Base-by-base conservation (phyloP, 2,888 invertebrate species). In the Lissocephala sabroskyi region DNA sequence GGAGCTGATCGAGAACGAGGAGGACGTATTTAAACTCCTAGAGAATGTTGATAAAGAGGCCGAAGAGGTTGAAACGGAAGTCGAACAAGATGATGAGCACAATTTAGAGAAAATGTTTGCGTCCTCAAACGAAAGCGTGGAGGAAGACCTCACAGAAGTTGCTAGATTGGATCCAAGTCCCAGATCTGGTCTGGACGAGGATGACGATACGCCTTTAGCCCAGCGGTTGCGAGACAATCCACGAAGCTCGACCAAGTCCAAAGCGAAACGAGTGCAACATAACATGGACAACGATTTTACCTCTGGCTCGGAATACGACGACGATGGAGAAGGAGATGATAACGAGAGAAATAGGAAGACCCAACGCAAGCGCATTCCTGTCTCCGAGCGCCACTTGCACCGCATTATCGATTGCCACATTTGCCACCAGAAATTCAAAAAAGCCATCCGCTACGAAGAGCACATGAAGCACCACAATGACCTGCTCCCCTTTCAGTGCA, bases 391-490 rank as follows among this genome's bases (percentile, higher is more conserved):
- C 2, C 80, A 82, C 32, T 52, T 79, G 45, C 79, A 79, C 56
- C 68, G 68, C n/a, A 74, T 73, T 23, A 79, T 83, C 28, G 75
- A 81, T 40, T 82, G 82, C 41, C 79, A 82, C 36, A 79, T 82
- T 37, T 82, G 82, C 35, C 79, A 81, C 14, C 81, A 81, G 50
- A 79, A 74, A 32, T 82, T 82, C 43, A 80, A 79, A 35, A 82
- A 82, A 48, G 62, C 65, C 4, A 73, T 73, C 19, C 71, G 79
- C 30, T 80, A 83, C 28, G 73, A 79, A 45, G 79, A 80, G 41
- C 82, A 82, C 30, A 82, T 81, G 82, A 81, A 79, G 18, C 74
- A 76, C 29, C 83, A 82, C 59, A 76, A 83, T 49, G 82, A 82
- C 52, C 61, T 81, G 23, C 52, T 81, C 43, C 80, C 82, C 13